phyloP scores from a whole-genome alignment of 2,113 vertebrate genomes.

The Phrynocephalus versicolor region DNA sequence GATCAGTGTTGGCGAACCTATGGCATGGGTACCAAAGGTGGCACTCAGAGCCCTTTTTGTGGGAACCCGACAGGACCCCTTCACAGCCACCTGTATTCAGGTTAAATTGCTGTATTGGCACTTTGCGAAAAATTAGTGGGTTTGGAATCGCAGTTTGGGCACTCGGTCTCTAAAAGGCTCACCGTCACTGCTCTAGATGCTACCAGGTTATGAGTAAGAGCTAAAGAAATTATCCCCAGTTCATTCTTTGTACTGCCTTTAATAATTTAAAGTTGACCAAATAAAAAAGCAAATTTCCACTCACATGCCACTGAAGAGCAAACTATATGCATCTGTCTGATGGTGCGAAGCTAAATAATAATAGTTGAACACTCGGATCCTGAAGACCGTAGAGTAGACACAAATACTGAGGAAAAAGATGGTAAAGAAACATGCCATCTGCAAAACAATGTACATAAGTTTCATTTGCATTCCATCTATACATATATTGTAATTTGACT shows the following conservation, averaged over 20 bases:
- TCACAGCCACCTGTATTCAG: too few relatives aligned
- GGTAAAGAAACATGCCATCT: constrained; percentile 92
- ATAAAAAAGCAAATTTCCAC: constrained; percentile 50
- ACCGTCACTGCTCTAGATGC: too few relatives aligned
- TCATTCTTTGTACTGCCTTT: background rate
- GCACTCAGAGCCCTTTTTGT: too few relatives aligned
- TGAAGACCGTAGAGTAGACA: constrained; percentile 94
- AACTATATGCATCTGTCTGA: constrained; percentile 94
- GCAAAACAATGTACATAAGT: constrained; percentile 6
- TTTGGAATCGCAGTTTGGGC: too few relatives aligned
- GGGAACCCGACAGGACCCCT: too few relatives aligned
- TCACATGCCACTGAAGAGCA: constrained; percentile 96
- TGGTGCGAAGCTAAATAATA: constrained; percentile 93
- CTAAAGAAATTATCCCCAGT: background rate
- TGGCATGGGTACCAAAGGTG: too few relatives aligned
- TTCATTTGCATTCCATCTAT: background rate
- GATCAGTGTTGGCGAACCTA: too few relatives aligned
- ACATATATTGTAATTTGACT: background rate
- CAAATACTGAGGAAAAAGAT: constrained; percentile 94
- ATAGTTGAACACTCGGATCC: constrained; percentile 93
- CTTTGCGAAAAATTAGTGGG: too few relatives aligned
- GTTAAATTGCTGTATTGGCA: too few relatives aligned
- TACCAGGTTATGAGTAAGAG: background rate
- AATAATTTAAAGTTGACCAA: background rate
- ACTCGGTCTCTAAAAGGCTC: too few relatives aligned